Evolutionary conservation across 2,113 vertebrate genomes (phyloP), one percentile per base, ranked within the genome.

Genomic region (Platycercus adscitus): DNA sequence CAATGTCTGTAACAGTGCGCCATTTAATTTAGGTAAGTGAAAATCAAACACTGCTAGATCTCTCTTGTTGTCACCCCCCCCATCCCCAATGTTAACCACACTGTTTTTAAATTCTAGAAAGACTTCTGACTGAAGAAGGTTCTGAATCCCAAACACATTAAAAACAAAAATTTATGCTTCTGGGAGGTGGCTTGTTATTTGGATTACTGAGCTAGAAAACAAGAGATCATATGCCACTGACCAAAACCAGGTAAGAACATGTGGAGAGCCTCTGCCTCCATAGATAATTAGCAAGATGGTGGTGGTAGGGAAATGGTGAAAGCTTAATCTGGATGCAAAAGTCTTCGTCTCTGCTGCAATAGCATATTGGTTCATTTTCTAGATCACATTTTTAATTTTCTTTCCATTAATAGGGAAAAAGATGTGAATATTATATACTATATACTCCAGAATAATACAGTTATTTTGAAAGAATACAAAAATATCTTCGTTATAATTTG

Each of bases 31-130:
- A 29, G 26, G 11, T 18, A 46, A 46, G 5, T 24, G 37, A 75
- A 65, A 79, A 41, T 46, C 39, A 23, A 56, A 14, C 0, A 0
- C 1, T 0, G 20, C 9, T 37, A 39, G 9, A 35, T 52, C 39
- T 58, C 41, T 39, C 25, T 1, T 7, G 2, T 28, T 6, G 3
- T 1, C 7, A 14, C 28, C 12, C 13, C 12, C 16, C 4, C 1
- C 29, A 53, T 31, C 7, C 13, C 24, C 47, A 49, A 0, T 3
- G 31, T 26, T 41, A 81, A 61, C 39, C 19, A 65, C 24, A 6
- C 0, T 0, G 3, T 39, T 71, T 49, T 75, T 37, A 75, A 85
- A 58, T 78, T 60, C 72, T 37, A 7, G 14, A 58, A n/a, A 76
- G 47, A 49, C 6, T 49, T 68, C n/a, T n/a, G 15, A 64, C 0